Percentiles rank a stretch among this genome's conserved stretches.
phyloP scores from a whole-genome alignment of 2,113 vertebrate genomes.

The Bos javanicus region DNA sequence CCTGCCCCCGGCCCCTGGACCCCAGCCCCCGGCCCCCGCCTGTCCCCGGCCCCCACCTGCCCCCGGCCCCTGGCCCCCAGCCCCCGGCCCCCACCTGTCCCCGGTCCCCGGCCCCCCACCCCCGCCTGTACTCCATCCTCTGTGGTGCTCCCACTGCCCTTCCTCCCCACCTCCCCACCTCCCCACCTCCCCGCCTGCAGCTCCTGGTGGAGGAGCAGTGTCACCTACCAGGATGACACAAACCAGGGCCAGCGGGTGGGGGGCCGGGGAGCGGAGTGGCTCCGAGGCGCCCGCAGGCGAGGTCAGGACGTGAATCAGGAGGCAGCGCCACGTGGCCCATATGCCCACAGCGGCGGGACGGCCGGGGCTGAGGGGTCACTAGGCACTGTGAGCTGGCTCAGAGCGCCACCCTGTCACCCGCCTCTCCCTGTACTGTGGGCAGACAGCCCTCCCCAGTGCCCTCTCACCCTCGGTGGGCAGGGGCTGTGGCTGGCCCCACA shows the following conservation, averaged over 20 bases:
- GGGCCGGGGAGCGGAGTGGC: neutral
- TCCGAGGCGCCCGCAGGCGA: neutral
- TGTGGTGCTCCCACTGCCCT: neutral
- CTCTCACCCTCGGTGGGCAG: neutral
- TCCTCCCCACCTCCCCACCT: neutral
- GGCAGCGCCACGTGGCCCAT: fast-evolving
- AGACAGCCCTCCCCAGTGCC: neutral
- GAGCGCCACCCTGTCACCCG: neutral
- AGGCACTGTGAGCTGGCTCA: neutral
- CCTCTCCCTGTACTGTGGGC: neutral
- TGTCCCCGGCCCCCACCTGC: neutral
- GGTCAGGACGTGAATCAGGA: fast-evolving
- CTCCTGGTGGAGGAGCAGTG: neutral
- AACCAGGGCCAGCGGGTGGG: neutral
- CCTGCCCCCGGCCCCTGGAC: neutral
- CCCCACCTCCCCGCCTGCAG: fast-evolving
- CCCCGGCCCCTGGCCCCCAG: neutral
- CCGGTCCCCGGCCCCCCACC: no score
- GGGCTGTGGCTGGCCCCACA: neutral
- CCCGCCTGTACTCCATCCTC: neutral
- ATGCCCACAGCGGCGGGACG: fast-evolving
- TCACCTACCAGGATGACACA: constrained; percentile 37
- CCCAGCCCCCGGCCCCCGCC: neutral
- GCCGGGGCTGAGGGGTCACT: no score
- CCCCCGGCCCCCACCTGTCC: no score